Percentiles rank a stretch among this genome's conserved stretches.
Conservation (phyloP, 2,888 invertebrate genomes). For the Lucinisca nassula region DNA sequence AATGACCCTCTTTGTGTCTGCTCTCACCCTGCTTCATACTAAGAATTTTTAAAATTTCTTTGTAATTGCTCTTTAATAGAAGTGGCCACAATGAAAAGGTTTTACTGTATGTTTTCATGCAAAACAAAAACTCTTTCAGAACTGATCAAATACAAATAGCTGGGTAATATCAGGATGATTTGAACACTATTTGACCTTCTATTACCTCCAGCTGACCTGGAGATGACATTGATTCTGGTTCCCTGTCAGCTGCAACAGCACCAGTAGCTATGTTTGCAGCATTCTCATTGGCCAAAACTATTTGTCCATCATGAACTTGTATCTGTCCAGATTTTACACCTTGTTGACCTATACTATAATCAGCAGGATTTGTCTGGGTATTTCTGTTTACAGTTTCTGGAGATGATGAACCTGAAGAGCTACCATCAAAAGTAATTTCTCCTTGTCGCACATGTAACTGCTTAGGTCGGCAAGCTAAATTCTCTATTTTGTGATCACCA, state of each 20-base stretch:
- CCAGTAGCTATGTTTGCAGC: conserved; percentile 8
- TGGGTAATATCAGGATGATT: conserved; percentile 39
- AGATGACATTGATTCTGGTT: conserved; percentile 42
- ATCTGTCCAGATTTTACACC: conserved; percentile 59
- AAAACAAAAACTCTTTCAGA: no score
- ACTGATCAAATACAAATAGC: no score
- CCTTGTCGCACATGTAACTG: conserved; percentile 70
- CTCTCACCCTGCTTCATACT: no score
- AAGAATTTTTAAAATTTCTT: no score
- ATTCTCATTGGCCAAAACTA: conserved; percentile 54
- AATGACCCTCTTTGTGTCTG: no score
- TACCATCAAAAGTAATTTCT: conserved; percentile 66
- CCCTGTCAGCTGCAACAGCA: conserved; percentile 6
- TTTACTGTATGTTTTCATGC: no score
- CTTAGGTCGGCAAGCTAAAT: conserved; percentile 44
- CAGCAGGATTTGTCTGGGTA: conserved; percentile 61
- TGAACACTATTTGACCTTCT: conserved; percentile 76
- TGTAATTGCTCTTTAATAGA: no score
- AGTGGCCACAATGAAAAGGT: no score
- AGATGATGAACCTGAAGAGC: conserved; percentile 52
- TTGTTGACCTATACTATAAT: conserved; percentile 14
- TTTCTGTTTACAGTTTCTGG: conserved; percentile 57
- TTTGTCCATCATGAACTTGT: conserved; percentile 68
- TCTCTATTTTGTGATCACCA: conserved; percentile 23
- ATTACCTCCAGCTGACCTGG: conserved; percentile 74